Conservation (phyloP, 1,140 invertebrate species). For the Drosophila elegans region DNA sequence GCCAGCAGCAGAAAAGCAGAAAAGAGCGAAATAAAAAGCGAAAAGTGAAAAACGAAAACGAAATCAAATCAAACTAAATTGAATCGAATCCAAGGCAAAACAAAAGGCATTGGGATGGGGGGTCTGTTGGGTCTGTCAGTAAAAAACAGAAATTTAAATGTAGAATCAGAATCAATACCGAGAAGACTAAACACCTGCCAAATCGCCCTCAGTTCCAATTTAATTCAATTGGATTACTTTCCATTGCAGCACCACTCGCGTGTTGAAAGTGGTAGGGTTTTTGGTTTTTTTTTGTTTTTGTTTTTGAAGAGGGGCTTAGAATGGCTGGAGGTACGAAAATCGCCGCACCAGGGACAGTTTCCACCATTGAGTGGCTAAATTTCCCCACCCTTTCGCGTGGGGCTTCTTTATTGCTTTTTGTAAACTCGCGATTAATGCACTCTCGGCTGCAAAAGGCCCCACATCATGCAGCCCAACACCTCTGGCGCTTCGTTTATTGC, state of each 20-base stretch:
- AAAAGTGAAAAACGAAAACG: constrained; percentile 16
- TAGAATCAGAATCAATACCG: constrained; percentile 43
- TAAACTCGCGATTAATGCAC: constrained; percentile 67
- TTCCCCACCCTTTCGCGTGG: constrained; percentile 22
- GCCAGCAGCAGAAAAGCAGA: constrained; percentile 37
- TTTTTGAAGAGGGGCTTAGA: neutral
- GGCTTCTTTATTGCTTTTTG: constrained; percentile 55
- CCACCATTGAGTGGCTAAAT: neutral
- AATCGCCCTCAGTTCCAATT: constrained; percentile 61
- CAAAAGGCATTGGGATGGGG: constrained; percentile 3
- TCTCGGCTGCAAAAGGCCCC: constrained; percentile 3
- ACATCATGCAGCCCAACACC: neutral
- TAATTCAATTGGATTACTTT: constrained; percentile 79
- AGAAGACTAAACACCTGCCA: constrained; percentile 48
- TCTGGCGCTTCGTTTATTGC: neutral
- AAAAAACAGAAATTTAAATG: constrained; percentile 68
- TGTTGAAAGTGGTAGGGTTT: neutral
- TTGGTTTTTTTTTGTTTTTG: too few relatives aligned
- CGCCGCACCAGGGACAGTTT: constrained; percentile 40
- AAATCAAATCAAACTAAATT: constrained; percentile 69
- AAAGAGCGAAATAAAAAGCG: constrained; percentile 13
- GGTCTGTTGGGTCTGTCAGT: neutral
- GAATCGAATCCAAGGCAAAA: constrained; percentile 57
- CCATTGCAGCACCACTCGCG: constrained; percentile 16
- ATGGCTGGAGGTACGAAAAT: constrained; percentile 8